Base-by-base conservation (phyloP, 1,140 invertebrate genomes). In the Anastrepha ludens region DNA sequence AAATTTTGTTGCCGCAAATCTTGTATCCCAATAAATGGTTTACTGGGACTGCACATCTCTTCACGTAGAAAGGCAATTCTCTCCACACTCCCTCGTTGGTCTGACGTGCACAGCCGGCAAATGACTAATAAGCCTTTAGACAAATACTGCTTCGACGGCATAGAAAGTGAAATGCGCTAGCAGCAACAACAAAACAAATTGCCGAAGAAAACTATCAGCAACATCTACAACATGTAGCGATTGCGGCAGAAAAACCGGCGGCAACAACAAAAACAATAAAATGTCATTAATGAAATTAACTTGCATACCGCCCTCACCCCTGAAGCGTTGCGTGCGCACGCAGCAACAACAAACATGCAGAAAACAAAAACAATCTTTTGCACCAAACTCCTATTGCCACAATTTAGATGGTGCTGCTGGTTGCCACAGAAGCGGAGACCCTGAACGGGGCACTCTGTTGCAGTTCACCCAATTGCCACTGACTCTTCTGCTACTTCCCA, bases 211-310 rank as follows among this genome's bases (percentile, higher is more conserved):
- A 50, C 74, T 55, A 81, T 29, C 74, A 55, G 20, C 74, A n/a
- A 70, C 67, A 81, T 81, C 74, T 55, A 81, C 74, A 55, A 55
- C 44, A 55, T 81, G 74, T 11, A 11, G 70, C 41, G n/a, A 74
- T 17, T 74, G 70, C 44, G 41, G 15, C 70, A 20, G 44, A 55
- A 81, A 81, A 81, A 81, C 74, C 74, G 74, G 74, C 74, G 55
- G n/a, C 74, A 9, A 11, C 47, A 58, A 29, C 17, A 81, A 50
- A 3, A 74, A 7, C 67, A 81, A 81, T 47, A 55, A 81, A 81
- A 55, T 55, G 20, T 81, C 74, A 81, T 81, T 81, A 81, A 81
- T 81, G 47, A 81, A 81, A 81, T 81, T 81, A 81, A 55, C n/a
- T 47, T 17, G 47, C 70, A 29, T 41, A 20, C n/a, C 47, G 74